Conservation (phyloP, 1,140 invertebrate genomes). For the Acromyrmex heyeri region DNA sequence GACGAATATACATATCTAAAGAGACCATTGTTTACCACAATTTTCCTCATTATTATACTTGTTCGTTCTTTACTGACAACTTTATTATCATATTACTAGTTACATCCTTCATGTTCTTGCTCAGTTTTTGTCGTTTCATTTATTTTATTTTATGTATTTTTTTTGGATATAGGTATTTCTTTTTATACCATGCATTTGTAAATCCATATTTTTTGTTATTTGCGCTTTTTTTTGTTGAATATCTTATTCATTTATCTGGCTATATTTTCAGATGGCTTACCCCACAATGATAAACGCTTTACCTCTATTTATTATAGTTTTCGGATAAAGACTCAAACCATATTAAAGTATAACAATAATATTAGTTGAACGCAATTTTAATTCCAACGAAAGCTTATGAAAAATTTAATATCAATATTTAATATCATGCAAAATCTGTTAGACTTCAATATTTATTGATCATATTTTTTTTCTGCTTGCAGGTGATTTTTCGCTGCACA, state of each 20-base stretch:
- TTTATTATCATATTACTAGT: no score
- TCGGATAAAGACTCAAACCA: neutral
- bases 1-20: neutral
- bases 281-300: no score
- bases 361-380: neutral
- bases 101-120: no score
- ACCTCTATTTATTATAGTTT: neutral
- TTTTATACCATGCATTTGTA: no score
- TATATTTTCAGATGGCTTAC: no score
- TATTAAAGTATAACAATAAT: neutral
- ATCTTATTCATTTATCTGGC: no score
- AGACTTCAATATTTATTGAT: conserved; percentile 14
- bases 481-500: conserved; percentile 95
- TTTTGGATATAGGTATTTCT: no score
- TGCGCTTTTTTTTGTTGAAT: no score
- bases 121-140: no score
- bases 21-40: neutral
- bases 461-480: conserved; percentile 81
- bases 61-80: no score
- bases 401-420: neutral
- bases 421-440: neutral
- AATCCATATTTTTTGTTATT: no score
- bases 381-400: neutral
- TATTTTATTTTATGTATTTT: no score
- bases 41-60: neutral